A percentile compares a stretch with the other conserved stretches of the same genome.
These are phyloP conservation scores for Emydoidea blandingii DNA, from an alignment of 2,797 vertebrate genomes.

Conservation along the genomic window DNA sequence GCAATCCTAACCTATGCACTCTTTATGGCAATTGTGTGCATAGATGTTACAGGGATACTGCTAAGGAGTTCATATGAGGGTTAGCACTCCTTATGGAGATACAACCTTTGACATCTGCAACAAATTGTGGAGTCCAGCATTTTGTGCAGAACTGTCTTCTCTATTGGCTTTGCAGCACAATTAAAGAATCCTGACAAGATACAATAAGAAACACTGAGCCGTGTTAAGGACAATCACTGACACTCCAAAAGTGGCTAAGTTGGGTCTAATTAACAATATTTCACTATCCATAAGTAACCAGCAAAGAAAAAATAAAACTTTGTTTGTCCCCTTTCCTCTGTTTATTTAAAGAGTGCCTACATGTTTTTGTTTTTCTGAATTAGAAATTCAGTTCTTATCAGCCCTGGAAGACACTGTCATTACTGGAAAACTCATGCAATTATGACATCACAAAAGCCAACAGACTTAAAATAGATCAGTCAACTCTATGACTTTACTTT, in stretches of 20 bases:
- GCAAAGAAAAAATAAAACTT: neutral
- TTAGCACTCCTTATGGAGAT: no score
- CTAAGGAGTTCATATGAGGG: neutral
- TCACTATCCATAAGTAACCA: neutral
- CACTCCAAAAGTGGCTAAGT: neutral
- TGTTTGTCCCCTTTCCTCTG: neutral
- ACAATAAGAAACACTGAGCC: neutral
- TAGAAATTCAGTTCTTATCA: neutral
- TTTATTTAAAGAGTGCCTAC: neutral
- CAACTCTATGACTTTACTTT: neutral
- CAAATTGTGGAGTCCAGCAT: neutral
- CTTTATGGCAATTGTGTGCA: neutral
- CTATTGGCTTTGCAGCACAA: neutral
- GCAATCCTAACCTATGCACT: neutral
- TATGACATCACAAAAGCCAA: neutral
- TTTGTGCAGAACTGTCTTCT: neutral
- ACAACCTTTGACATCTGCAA: no score
- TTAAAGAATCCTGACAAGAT: neutral
- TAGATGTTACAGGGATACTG: neutral
- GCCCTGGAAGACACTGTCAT: neutral
- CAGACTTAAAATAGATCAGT: neutral
- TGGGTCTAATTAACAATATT: neutral
- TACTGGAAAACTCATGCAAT: neutral
- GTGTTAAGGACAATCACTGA: neutral
- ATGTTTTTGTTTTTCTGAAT: accelerated